Base-by-base conservation (phyloP, 2,797 vertebrate genomes). In the Acanthis flammea region DNA sequence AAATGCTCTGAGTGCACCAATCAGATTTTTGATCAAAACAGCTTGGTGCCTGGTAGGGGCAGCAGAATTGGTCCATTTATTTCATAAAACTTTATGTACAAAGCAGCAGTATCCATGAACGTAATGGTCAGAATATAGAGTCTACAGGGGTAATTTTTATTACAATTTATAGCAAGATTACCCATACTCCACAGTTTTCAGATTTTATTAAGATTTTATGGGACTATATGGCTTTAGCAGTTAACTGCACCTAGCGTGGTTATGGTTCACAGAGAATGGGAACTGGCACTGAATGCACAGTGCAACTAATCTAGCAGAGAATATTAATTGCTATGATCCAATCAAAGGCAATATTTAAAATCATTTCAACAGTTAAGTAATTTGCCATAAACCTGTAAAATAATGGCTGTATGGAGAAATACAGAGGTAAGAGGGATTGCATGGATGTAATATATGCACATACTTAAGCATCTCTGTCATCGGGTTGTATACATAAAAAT, bases 21-120 rank as follows among this genome's bases (percentile, higher is more conserved):
- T 95, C 95, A 93, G 95, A 83, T 96, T 97, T 97, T 97, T 97
- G 96, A 96, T 97, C 96, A 95, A 96, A 97, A 91, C 92, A 97
- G 94, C 94, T 87, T 94, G 88, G 85, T 97, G 85, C 89, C 92
- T 92, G 60, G 92, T 96, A 93, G 83, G 91, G 92, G 93, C 84
- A 93, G 90, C 47, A 95, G 95, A 96, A 96, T 21, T 41, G 95
- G 97, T 98, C 96, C 17, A 98, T 98, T 97, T 98, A 97, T 98
- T 98, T 97, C 95, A 97, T 98, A 98, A 97, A 98, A 98, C 90
- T 98, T 98, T 97, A 98, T 97, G 97, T 97, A 97, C 96, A 97
- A 97, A 97, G 96, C 96, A 97, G 97, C 95, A 97, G 95, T 95
- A 96, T 94, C 96, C 96, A 96, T 97, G 97, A 98, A 97, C 7